These are phyloP conservation scores for Stenurella melanura DNA, from an alignment of 2,888 invertebrate genomes.

Conservation along the genomic window DNA sequence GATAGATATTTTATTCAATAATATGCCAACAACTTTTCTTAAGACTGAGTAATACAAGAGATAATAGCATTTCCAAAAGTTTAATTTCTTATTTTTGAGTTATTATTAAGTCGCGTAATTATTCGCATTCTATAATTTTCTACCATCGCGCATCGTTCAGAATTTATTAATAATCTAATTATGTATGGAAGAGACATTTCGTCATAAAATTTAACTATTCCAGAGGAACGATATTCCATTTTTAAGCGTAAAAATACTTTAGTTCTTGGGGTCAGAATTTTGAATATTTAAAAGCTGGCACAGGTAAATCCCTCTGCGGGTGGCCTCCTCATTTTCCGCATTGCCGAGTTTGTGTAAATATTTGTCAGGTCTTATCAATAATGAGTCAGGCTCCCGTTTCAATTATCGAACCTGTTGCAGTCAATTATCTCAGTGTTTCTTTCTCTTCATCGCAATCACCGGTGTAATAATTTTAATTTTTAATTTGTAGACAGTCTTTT, in stretches of 20 bases:
- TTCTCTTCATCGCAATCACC: constrained; percentile 2
- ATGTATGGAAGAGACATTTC: no score
- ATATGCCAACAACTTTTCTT: no score
- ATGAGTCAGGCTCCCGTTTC: constrained; percentile 63
- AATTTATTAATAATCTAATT: no score
- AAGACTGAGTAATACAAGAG: no score
- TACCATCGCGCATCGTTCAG: no score
- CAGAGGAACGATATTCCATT: no score
- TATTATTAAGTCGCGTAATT: no score
- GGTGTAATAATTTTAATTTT: background rate
- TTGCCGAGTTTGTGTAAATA: constrained; percentile 66
- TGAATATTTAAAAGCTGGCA: background rate
- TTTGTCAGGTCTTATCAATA: constrained; percentile 67
- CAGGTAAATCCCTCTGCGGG: constrained; percentile 35
- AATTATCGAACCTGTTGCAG: constrained; percentile 48
- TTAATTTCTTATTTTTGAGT: no score
- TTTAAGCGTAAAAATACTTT: background rate
- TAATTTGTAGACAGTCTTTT: background rate
- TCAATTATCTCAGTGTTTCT: constrained; percentile 5
- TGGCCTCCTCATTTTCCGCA: constrained; percentile 53
- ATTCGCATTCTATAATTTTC: no score
- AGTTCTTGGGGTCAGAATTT: background rate
- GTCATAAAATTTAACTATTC: no score
- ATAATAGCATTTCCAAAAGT: no score
- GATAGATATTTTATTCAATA: no score